These are phyloP conservation scores for Empidonax traillii DNA, from an alignment of 2,113 vertebrate genomes.

Conservation along the genomic window DNA sequence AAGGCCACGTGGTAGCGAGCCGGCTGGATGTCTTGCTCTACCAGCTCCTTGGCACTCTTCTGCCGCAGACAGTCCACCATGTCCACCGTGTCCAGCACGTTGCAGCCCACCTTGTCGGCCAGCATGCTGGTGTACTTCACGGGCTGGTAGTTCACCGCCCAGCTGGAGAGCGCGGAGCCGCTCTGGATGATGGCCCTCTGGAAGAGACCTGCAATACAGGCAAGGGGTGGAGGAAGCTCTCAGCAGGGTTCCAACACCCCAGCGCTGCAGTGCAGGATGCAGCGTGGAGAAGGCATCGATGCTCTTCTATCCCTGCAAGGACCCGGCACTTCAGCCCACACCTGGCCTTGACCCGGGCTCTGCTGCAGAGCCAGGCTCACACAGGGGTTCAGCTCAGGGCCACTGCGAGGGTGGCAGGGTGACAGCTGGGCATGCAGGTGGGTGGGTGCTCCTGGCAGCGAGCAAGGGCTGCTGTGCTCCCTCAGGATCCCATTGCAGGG, in stretches of 20 bases:
- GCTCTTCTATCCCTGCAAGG: neutral
- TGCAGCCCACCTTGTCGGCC: slow-evolving; percentile 97
- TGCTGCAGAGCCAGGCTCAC: neutral
- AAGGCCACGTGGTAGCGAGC: slow-evolving; percentile 98
- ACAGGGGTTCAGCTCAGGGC: neutral
- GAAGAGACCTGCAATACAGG: slow-evolving; percentile 87
- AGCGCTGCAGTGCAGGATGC: neutral
- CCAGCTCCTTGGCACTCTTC: slow-evolving; percentile 94
- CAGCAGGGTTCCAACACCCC: neutral
- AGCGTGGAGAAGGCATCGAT: neutral
- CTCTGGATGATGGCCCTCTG: slow-evolving; percentile 99
- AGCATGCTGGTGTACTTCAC: slow-evolving; percentile 97
- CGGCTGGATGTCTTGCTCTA: slow-evolving; percentile 98
- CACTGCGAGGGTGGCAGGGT: neutral
- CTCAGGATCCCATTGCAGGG: neutral
- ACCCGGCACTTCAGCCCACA: neutral
- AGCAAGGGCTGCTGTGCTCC: neutral
- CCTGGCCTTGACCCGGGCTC: neutral
- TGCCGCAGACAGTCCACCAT: slow-evolving; percentile 98
- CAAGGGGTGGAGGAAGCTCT: neutral
- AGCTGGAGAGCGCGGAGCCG: slow-evolving; percentile 95
- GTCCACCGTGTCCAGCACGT: slow-evolving; percentile 94
- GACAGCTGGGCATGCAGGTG: neutral
- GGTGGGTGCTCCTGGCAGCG: neutral
- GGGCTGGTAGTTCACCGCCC: slow-evolving; percentile 98